phyloP scores from a whole-genome alignment of 2,797 vertebrate species.

The Mastacembelus armatus region DNA sequence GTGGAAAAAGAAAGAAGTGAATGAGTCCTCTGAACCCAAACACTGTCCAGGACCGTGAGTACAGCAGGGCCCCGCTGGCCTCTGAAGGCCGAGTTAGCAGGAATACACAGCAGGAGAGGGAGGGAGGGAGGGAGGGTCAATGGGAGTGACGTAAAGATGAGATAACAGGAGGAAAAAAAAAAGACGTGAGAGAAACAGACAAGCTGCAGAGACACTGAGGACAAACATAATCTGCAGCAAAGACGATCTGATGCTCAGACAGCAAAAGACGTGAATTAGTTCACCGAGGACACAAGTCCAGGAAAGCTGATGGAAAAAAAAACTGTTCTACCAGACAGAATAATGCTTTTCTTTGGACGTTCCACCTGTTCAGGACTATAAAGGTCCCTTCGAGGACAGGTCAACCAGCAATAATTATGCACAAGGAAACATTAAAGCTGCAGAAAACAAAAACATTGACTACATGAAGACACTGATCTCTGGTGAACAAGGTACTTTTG shows the following conservation, averaged over 20 bases:
- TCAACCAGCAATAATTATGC: too few relatives aligned
- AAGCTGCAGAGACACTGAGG: neutral
- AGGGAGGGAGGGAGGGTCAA: neutral
- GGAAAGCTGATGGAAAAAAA: neutral
- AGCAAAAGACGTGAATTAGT: neutral
- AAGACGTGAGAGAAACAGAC: neutral
- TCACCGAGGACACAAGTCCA: neutral
- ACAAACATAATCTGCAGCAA: too few relatives aligned
- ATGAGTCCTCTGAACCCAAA: constrained; percentile 41
- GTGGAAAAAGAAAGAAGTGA: constrained; percentile 27
- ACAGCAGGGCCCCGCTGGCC: constrained; percentile 16
- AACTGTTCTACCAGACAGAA: neutral
- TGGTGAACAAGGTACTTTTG: too few relatives aligned
- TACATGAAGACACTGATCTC: too few relatives aligned
- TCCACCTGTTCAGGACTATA: too few relatives aligned
- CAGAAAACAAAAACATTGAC: too few relatives aligned
- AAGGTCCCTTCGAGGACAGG: too few relatives aligned
- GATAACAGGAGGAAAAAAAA: constrained; percentile 20
- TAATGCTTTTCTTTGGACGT: too few relatives aligned
- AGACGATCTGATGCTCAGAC: too few relatives aligned
- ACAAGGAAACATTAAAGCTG: too few relatives aligned
- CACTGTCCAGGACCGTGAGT: constrained; percentile 38
- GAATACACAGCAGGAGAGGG: neutral
- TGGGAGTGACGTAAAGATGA: constrained; percentile 14
- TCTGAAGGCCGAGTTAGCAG: constrained; percentile 8